These are phyloP conservation scores for Ceratitis capitata DNA, from an alignment of 1,140 invertebrate genomes.

Conservation along the genomic window DNA sequence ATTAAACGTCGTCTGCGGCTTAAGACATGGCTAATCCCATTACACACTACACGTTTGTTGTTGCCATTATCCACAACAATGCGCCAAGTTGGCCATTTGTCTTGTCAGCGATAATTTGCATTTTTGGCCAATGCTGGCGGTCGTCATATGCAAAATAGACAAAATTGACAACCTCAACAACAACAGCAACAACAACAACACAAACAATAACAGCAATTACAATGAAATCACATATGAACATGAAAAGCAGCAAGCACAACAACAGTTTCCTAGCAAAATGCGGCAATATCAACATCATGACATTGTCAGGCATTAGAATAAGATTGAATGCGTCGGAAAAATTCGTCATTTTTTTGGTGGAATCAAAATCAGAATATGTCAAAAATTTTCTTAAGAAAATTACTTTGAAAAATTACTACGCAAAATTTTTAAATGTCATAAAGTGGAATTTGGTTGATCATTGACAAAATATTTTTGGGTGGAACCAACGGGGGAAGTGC, in stretches of 20 bases:
- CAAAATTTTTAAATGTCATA: background rate
- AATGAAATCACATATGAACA: slow-evolving; percentile 25
- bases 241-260: background rate
- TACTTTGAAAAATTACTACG: background rate
- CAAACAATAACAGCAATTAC: slow-evolving; percentile 24
- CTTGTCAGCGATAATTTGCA: slow-evolving; percentile 29
- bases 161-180: background rate
- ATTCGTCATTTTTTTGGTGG: too few species aligned
- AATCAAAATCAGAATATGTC: background rate
- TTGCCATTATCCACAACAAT: slow-evolving; percentile 17
- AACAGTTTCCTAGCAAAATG: background rate
- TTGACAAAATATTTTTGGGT: too few species aligned
- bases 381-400: background rate
- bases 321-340: slow-evolving; percentile 22
- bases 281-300: background rate
- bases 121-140: background rate
- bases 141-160: slow-evolving; percentile 10
- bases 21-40: slow-evolving; percentile 1
- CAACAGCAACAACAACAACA: slow-evolving; percentile 7
- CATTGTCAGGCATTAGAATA: background rate
- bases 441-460: too few species aligned
- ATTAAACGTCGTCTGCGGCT: background rate
- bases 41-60: too few species aligned
- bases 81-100: slow-evolving; percentile 21
- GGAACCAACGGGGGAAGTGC: too few species aligned